phyloP scores from a whole-genome alignment of 2,113 vertebrate genomes.

The Rallus limicola region DNA sequence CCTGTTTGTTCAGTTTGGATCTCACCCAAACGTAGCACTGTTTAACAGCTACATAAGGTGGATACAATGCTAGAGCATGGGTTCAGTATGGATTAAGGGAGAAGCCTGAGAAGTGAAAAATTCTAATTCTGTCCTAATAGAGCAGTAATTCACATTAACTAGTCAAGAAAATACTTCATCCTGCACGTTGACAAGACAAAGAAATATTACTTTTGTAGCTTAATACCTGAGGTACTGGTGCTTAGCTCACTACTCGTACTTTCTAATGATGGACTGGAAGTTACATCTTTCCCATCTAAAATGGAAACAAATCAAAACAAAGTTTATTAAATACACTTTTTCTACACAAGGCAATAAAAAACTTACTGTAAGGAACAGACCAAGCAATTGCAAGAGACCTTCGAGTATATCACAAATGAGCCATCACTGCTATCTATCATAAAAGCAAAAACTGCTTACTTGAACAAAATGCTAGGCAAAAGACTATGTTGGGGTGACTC shows the following conservation, averaged over 20 bases:
- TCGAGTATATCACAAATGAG: neutral
- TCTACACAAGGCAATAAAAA: neutral
- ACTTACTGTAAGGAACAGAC: neutral
- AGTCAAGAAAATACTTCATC: neutral
- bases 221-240: conserved; percentile 88
- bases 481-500: neutral
- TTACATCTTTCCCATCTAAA: conserved; percentile 66
- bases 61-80: neutral
- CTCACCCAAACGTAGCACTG: neutral
- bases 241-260: conserved; percentile 86
- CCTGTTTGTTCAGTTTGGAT: neutral
- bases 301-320: neutral
- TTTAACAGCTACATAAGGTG: neutral
- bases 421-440: neutral
- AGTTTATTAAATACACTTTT: neutral
- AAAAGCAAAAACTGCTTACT: neutral
- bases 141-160: neutral
- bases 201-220: neutral
- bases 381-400: neutral
- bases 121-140: neutral
- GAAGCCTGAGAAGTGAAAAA: neutral
- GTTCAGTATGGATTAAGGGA: neutral
- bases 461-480: neutral
- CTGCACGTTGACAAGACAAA: neutral
- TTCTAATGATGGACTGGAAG: conserved; percentile 73